Evolutionary conservation across 2,113 vertebrate genomes (phyloP), one percentile per base, ranked within the genome.

Genomic region (Procapra przewalskii): DNA sequence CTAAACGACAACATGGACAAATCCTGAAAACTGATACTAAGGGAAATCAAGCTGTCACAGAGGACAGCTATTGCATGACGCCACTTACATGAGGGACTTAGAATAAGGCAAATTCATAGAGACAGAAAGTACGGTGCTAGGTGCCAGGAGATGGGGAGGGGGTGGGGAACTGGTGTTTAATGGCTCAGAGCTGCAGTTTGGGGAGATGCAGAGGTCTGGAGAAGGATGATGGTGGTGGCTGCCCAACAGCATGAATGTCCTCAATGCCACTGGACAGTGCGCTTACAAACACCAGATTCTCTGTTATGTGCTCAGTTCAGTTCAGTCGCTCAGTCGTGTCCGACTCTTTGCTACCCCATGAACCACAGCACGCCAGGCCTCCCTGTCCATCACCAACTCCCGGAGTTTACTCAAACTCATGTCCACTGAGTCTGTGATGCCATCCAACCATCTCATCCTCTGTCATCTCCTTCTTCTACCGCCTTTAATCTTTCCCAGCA

Each of bases 1-100:
- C 36, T 13, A 23, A 15, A 57, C 19, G 6, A 11, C 45, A 3
- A 4, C 13, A 4, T 2, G 50, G 77, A 4, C 33, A 40, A 14
- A 5, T 15, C n/a, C 3, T 23, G n/a, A 80, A 16, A 59, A 40
- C 82, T 10, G 1, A 16, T 2, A 16, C 55, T 16, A 3, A 15
- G 10, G 27, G 88, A n/a, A 12, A 25, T 3, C 33, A 29, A 40
- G 45, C 67, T 31, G 29, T 3, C n/a, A 8, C 88, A 16, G 9
- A 81, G 17, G 48, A 31, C 29, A 45, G 17, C 4, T 2, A 1
- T 0, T 15, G 64, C 8, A 0, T 1, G n/a, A 40, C 2, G 16
- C 16, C 25, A 17, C 40, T 25, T 19, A 13, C 8, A 1, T 0
- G 52, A 75, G 17, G 5, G 3, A 11, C 50, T 80, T 2, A 7